Percentiles rank a stretch among this genome's conserved stretches.
These are phyloP conservation scores for Amphipoea oculea DNA, from an alignment of 2,888 invertebrate genomes.

Conservation along the genomic window DNA sequence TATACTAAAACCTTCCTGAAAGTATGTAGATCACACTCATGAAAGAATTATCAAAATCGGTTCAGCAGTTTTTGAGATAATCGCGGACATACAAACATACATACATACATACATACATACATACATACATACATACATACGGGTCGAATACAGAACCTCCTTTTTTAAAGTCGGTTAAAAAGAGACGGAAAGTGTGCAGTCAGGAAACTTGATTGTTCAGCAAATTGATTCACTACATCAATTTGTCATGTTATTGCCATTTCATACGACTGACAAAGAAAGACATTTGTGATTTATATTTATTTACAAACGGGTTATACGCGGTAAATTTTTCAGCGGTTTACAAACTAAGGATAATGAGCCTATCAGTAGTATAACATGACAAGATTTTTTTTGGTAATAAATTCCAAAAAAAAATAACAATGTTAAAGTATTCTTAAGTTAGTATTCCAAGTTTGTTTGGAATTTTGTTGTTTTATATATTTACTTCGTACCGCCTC, in stretches of 20 bases:
- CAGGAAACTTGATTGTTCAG: background rate
- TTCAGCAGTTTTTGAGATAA: no score
- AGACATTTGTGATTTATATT: background rate
- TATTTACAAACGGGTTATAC: no score
- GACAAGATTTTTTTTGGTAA: background rate
- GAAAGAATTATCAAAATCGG: no score
- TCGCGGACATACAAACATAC: no score
- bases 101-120: no score
- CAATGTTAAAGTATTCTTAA: background rate
- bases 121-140: no score
- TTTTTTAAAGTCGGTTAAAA: no score
- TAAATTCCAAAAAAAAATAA: background rate
- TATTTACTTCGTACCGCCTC: background rate
- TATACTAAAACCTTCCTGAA: no score
- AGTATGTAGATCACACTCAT: no score
- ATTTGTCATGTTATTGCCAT: background rate
- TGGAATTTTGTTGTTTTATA: background rate
- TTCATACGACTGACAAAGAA: background rate
- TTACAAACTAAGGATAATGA: background rate
- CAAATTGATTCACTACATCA: background rate
- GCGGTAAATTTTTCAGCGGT: background rate
- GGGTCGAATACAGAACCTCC: no score
- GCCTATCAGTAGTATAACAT: background rate
- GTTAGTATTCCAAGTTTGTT: background rate
- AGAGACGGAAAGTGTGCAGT: background rate